Percentiles rank a stretch among this genome's conserved stretches.
Conservation (phyloP, 2,113 vertebrate species). For the Lepus timidus region DNA sequence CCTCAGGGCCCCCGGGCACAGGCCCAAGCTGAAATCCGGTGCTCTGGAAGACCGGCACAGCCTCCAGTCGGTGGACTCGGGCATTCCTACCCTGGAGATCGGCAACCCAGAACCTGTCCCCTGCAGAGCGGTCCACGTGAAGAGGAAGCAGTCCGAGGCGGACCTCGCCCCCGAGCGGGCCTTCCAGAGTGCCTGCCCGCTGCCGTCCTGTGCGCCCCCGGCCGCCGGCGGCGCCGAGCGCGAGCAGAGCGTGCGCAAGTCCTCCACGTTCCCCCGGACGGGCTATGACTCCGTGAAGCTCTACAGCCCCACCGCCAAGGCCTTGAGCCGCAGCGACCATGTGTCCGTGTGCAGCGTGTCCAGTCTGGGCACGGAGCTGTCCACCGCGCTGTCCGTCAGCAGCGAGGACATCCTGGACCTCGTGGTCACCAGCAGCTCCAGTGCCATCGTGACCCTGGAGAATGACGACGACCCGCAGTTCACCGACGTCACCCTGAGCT, state of each 20-base stretch:
- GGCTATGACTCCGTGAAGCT: constrained; percentile 90
- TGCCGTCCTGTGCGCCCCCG: constrained; percentile 79
- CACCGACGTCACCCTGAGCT: constrained; percentile 89
- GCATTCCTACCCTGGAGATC: constrained; percentile 96
- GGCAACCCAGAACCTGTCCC: constrained; percentile 91
- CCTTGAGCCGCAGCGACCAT: constrained; percentile 91
- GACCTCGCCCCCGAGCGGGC: constrained; percentile 81
- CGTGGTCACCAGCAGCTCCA: constrained; percentile 94
- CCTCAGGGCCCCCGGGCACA: constrained; percentile 70
- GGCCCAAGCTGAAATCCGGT: constrained; percentile 78
- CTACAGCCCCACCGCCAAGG: constrained; percentile 87
- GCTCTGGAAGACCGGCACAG: constrained; percentile 89
- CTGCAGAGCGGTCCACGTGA: constrained; percentile 81
- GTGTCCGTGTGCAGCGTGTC: constrained; percentile 94
- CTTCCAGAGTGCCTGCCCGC: constrained; percentile 81
- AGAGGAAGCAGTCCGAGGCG: constrained; percentile 81
- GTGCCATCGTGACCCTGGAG: constrained; percentile 95
- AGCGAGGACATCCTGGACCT: constrained; percentile 95
- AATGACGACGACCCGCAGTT: constrained; percentile 89
- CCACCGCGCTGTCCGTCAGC: constrained; percentile 91
- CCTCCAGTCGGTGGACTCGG: constrained; percentile 94
- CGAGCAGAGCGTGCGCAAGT: constrained; percentile 88
- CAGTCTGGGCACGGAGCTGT: constrained; percentile 96
- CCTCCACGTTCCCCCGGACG: constrained; percentile 93
- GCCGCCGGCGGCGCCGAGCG: constrained; percentile 84